Evolutionary conservation across 2,113 vertebrate genomes (phyloP), one percentile per base, ranked within the genome.

Genomic region (Otis tarda): DNA sequence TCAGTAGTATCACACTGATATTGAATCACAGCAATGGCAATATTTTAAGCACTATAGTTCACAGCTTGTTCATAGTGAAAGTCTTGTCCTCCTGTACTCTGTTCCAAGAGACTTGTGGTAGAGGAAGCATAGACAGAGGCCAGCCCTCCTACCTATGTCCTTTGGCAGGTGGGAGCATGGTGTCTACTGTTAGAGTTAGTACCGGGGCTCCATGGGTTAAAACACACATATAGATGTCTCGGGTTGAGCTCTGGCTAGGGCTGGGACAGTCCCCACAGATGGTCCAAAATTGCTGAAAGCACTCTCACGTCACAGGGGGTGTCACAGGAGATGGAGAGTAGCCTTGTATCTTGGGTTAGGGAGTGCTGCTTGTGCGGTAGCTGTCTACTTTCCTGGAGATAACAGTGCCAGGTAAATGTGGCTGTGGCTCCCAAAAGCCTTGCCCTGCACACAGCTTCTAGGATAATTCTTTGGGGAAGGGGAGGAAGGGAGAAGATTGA

Each of bases 221-320:
- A 82, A 4, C 19, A 5, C 17, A 21, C 8, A 22, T 20, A 9
- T 52, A 5, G 12, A 52, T 22, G 17, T 39, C 80, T 45, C 9
- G 5, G 18, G 53, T 37, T 25, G 33, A 60, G 20, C 24, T 81
- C 16, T 50, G 39, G 18, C 30, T 21, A 9, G 27, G 65, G 28
- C 20, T 45, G 31, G n/a, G 45, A 14, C 27, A 31, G 49, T 52
- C 25, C 15, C 13, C 22, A 41, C 19, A 31, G 37, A 11, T 63
- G 59, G 39, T 37, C 28, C 35, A 16, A 52, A 37, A 22, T 35
- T 47, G 25, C 56, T 41, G 45, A 3, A 86, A 19, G 47, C 55
- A n/a, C 24, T 56, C 4, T 52, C 4, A 3, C 2, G 1, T 37
- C 12, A 3, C 27, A 23, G 28, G n/a, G 15, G 22, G 7, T 37